Conservation (phyloP, 2,888 invertebrate species). For the Ischnus inquisitorius region DNA sequence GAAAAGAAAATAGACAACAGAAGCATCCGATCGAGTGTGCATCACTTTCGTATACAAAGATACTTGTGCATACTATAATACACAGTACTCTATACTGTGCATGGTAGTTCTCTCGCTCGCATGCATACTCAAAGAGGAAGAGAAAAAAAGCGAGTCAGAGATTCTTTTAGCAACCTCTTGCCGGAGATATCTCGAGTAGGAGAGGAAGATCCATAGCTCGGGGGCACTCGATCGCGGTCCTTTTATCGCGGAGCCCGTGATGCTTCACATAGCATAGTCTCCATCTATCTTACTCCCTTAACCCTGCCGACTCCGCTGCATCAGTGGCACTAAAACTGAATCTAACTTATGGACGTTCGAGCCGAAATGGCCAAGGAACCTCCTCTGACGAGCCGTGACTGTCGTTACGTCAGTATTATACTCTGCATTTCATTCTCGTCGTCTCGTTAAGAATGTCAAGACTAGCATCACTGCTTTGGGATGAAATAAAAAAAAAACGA, state of each 20-base stretch:
- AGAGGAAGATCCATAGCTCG: background rate
- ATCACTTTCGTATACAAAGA: constrained; percentile 24
- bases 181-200: constrained; percentile 23
- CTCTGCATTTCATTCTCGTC: constrained; percentile 6
- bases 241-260: constrained; percentile 24
- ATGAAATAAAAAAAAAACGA: background rate
- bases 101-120: background rate
- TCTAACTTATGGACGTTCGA: constrained; percentile 19
- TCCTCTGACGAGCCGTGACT: constrained; percentile 35
- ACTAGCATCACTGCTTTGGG: background rate
- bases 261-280: constrained; percentile 15
- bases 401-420: constrained; percentile 9
- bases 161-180: background rate
- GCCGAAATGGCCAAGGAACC: constrained; percentile 28
- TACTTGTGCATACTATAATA: constrained; percentile 4
- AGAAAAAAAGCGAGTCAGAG: background rate
- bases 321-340: constrained; percentile 38
- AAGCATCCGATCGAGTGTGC: constrained; percentile 56
- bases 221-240: background rate
- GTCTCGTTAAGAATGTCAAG: constrained; percentile 29
- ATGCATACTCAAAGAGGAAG: background rate
- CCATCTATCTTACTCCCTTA: background rate
- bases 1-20: constrained; percentile 64
- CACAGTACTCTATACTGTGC: background rate
- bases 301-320: background rate